These are phyloP conservation scores for Antedon mediterranea DNA, from an alignment of 53 echinoderm and acorn worm genomes.

Conservation along the genomic window DNA sequence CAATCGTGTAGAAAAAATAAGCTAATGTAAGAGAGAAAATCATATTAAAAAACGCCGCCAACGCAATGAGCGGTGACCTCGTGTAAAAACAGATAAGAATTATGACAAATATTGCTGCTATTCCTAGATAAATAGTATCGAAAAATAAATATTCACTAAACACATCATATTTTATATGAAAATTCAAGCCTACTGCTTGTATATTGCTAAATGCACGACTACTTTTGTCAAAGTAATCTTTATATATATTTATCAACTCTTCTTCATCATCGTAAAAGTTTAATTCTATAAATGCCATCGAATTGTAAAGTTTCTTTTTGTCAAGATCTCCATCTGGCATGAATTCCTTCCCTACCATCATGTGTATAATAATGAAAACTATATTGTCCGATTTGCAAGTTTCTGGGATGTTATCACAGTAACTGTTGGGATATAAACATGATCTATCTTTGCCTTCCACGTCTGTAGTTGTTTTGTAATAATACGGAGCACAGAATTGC, in stretches of 20 bases:
- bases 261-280: background rate
- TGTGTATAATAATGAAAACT: background rate
- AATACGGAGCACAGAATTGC: background rate
- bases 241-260: background rate
- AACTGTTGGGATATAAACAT: background rate
- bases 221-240: background rate
- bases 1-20: conserved; percentile 73
- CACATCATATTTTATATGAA: conserved; percentile 21
- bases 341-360: background rate
- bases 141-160: conserved; percentile 66
- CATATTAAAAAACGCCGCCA: conserved; percentile 73
- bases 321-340: background rate
- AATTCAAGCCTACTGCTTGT: background rate
- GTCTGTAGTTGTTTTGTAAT: background rate
- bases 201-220: background rate
- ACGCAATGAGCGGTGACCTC: conserved; percentile 67
- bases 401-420: conserved; percentile 1
- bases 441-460: background rate
- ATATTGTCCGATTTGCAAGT: background rate
- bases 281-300: background rate
- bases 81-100: conserved; percentile 89
- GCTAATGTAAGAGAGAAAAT: conserved; percentile 72
- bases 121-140: conserved; percentile 52
- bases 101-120: conserved; percentile 56
- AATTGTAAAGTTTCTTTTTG: background rate